A percentile compares a stretch with the other conserved stretches of the same genome.
Conservation (phyloP, 2,797 vertebrate species). For the Ispidina lecontei region DNA sequence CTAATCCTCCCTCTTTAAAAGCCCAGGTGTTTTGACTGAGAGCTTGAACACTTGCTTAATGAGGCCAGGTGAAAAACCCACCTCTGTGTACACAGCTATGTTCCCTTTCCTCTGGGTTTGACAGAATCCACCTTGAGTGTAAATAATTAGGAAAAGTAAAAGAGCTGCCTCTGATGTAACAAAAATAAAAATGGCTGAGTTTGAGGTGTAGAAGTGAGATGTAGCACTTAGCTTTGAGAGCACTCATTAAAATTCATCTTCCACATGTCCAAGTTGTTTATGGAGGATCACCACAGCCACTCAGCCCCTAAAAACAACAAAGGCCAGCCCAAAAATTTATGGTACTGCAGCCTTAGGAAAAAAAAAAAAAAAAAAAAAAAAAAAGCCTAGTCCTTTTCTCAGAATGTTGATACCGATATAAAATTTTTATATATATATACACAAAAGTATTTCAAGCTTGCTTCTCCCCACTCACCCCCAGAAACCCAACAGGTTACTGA, state of each 20-base stretch:
- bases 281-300: background rate
- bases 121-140: background rate
- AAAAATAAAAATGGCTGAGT: background rate
- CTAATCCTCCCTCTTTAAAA: slow-evolving; percentile 6
- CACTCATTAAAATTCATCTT: slow-evolving; percentile 31
- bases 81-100: background rate
- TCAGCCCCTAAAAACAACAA: slow-evolving; percentile 32
- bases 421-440: background rate
- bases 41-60: background rate
- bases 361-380: background rate
- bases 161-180: background rate
- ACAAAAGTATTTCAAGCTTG: background rate
- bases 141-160: background rate
- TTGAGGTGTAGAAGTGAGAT: background rate
- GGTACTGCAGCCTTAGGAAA: background rate
- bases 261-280: slow-evolving; percentile 7
- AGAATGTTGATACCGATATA: background rate
- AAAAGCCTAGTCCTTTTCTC: background rate
- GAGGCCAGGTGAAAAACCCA: slow-evolving; percentile 30
- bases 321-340: background rate
- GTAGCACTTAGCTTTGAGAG: background rate
- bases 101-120: background rate
- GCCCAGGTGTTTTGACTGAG: background rate
- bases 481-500: background rate
- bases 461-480: background rate